A percentile compares a stretch with the other conserved stretches of the same genome.
Conservation (phyloP, 2,113 vertebrate genomes). For the Rhinogobius similis region DNA sequence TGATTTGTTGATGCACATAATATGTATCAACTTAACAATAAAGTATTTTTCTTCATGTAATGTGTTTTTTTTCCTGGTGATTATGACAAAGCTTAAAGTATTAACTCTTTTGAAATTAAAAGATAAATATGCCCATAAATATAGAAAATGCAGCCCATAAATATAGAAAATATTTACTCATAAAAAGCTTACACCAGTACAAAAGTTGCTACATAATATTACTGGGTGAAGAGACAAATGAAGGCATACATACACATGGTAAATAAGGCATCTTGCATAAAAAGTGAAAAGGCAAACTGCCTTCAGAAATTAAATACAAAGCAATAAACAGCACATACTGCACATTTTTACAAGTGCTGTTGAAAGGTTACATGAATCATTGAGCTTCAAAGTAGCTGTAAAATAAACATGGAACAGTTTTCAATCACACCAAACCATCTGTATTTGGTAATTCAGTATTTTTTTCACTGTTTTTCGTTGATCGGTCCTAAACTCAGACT, state of each 20-base stretch:
- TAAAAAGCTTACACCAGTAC: slow-evolving; percentile 75
- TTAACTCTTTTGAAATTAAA: too few species aligned
- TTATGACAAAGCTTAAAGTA: too few species aligned
- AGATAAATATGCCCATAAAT: too few species aligned
- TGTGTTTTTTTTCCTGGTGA: background rate
- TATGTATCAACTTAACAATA: slow-evolving; percentile 51
- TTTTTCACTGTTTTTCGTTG: slow-evolving; percentile 36
- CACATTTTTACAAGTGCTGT: slow-evolving; percentile 56
- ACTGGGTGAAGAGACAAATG: slow-evolving; percentile 72
- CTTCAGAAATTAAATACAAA: slow-evolving; percentile 66
- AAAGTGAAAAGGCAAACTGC: slow-evolving; percentile 65
- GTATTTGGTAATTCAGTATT: slow-evolving; percentile 25
- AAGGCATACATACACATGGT: slow-evolving; percentile 68
- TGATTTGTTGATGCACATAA: slow-evolving; percentile 17
- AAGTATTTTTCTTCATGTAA: slow-evolving; percentile 46
- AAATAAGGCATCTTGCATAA: slow-evolving; percentile 78
- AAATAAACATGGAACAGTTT: slow-evolving; percentile 15
- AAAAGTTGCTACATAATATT: slow-evolving; percentile 82
- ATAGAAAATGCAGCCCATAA: slow-evolving; percentile 37
- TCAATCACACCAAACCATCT: slow-evolving; percentile 39
- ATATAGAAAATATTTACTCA: slow-evolving; percentile 84
- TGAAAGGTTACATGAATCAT: slow-evolving; percentile 42
- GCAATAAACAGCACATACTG: slow-evolving; percentile 42
- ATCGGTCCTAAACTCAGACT: slow-evolving; percentile 29
- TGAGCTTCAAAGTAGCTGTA: slow-evolving; percentile 15